A percentile compares a stretch with the other conserved stretches of the same genome.
Conservation (phyloP, 1,140 invertebrate genomes). For the Apis dorsata region DNA sequence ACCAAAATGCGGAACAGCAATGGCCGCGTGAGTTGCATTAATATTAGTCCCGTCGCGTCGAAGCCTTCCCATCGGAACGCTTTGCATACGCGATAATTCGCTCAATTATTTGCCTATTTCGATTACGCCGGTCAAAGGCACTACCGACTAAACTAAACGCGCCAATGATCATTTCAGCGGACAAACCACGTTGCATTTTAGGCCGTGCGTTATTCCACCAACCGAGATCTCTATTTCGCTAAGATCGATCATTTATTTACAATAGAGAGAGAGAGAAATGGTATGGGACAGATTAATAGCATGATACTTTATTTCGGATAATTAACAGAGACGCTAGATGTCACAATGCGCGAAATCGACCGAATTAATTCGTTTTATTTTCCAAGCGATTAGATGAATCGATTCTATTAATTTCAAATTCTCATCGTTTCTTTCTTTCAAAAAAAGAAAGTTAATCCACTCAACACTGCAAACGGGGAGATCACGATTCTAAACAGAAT, state of each 20-base stretch:
- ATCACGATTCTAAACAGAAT: too few relatives aligned
- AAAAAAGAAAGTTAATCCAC: too few relatives aligned
- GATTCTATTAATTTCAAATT: too few relatives aligned
- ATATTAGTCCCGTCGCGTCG: constrained; percentile 6
- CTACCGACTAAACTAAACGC: constrained; percentile 30
- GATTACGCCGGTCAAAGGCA: constrained; percentile 32
- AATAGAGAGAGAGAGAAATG: neutral
- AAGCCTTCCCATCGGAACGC: constrained; percentile 12
- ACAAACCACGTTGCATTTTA: constrained; percentile 12
- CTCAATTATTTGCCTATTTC: constrained; percentile 48
- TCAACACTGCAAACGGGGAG: too few relatives aligned
- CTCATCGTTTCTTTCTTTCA: too few relatives aligned
- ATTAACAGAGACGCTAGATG: neutral
- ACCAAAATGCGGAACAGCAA: constrained; percentile 15
- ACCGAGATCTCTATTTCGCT: neutral
- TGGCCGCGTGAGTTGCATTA: constrained; percentile 24
- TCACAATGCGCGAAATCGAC: neutral
- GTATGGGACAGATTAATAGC: neutral
- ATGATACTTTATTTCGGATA: neutral
- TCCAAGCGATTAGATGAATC: too few relatives aligned
- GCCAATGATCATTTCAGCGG: constrained; percentile 19
- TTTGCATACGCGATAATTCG: constrained; percentile 35
- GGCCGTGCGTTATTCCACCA: neutral
- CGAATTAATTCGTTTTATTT: too few relatives aligned
- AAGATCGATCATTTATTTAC: constrained; percentile 14